Conservation (phyloP, 2,797 vertebrate genomes). For the Champsocephalus gunnari region DNA sequence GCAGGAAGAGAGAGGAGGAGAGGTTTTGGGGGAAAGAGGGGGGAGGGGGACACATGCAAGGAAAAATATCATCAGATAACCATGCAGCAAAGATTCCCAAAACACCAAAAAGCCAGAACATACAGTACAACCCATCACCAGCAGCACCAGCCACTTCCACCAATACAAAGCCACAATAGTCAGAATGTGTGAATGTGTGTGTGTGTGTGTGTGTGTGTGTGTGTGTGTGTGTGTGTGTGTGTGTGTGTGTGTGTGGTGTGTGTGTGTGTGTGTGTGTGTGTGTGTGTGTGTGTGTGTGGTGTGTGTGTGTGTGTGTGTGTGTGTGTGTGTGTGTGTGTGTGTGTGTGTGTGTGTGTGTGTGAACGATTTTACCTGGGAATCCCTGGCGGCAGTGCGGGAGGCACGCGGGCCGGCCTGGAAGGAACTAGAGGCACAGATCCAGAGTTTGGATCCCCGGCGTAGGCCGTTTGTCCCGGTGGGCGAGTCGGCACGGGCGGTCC, state of each 20-base stretch:
- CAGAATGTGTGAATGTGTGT: background rate
- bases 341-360: conserved; percentile 16
- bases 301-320: too few relatives aligned
- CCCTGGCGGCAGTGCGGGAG: conserved; percentile 87
- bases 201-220: background rate
- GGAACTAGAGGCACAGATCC: conserved; percentile 86
- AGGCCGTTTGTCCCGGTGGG: conserved; percentile 79
- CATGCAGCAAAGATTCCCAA: conserved; percentile 64
- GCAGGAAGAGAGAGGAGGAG: conserved; percentile 74
- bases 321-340: background rate
- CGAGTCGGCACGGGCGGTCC: conserved; percentile 89
- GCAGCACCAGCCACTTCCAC: conserved; percentile 10
- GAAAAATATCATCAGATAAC: conserved; percentile 61
- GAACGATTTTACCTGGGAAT: conserved; percentile 86
- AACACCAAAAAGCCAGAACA: conserved; percentile 52
- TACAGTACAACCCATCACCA: conserved; percentile 36
- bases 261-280: conserved; percentile 10
- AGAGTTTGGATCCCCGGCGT: conserved; percentile 80
- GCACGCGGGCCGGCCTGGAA: conserved; percentile 89
- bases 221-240: too few relatives aligned
- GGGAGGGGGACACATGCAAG: conserved; percentile 60
- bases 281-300: too few relatives aligned
- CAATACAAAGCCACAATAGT: conserved; percentile 15
- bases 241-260: background rate
- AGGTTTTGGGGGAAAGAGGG: background rate